These are phyloP conservation scores for Gopherus evgoodei DNA, from an alignment of 2,113 vertebrate species.

Conservation along the genomic window DNA sequence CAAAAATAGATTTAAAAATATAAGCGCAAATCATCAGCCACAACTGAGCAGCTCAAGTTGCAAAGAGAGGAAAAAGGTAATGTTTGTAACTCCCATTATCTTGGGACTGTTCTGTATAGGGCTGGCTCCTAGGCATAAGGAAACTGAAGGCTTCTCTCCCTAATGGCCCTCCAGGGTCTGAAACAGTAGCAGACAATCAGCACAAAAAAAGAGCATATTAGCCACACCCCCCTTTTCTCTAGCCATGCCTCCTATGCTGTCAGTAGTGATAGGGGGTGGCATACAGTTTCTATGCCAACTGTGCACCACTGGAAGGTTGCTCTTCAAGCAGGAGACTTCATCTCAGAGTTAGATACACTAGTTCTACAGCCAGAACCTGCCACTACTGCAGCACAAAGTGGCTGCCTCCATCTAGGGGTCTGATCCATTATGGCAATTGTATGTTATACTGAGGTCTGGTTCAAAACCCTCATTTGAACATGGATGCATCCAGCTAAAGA, in stretches of 20 bases:
- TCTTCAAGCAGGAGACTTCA: not conserved
- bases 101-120: not conserved
- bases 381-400: not conserved
- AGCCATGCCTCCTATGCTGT: not conserved
- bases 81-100: rapidly evolving
- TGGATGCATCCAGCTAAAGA: not conserved
- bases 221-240: not conserved
- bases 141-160: not conserved
- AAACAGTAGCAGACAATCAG: not conserved
- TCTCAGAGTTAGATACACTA: not conserved
- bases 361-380: not conserved
- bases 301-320: not conserved
- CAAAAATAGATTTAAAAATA: not conserved
- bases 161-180: not conserved
- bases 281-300: not conserved
- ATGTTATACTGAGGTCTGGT: not conserved
- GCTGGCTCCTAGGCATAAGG: not conserved
- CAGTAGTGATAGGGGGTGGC: not conserved
- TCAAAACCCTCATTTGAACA: not conserved
- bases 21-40: not conserved
- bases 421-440: rapidly evolving
- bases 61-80: not conserved
- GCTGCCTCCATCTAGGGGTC: not conserved
- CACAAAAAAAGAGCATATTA: not conserved
- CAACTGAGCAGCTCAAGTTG: not conserved